phyloP scores from a whole-genome alignment of 2,797 vertebrate species.

The Caiman crocodilus region DNA sequence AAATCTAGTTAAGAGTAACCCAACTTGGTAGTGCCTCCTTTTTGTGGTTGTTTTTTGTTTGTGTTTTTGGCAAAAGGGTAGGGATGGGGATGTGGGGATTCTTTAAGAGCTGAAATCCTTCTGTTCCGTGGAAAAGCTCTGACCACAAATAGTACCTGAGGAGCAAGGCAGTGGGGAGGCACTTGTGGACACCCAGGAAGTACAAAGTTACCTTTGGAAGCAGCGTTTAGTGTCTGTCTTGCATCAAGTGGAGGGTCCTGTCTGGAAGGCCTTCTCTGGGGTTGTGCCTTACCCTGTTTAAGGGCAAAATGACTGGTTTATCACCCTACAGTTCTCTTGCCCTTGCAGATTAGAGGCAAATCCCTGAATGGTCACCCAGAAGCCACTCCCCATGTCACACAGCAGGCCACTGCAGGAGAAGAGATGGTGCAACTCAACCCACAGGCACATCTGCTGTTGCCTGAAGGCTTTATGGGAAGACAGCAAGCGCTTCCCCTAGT shows the following conservation, averaged over 20 bases:
- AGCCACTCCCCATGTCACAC: not conserved
- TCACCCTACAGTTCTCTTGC: not conserved
- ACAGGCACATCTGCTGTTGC: slow-evolving; percentile 29
- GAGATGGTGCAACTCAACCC: not conserved
- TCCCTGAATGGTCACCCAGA: not conserved
- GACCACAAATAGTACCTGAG: not conserved
- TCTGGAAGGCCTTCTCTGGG: not conserved
- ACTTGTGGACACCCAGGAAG: not conserved
- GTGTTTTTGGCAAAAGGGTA: not conserved
- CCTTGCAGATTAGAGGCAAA: slow-evolving; percentile 39
- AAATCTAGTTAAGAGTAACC: not conserved
- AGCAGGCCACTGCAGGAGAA: not conserved
- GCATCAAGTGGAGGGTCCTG: not conserved
- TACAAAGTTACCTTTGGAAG: not conserved
- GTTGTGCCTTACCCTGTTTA: not conserved
- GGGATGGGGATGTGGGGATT: not conserved
- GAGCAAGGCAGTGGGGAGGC: not conserved
- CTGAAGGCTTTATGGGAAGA: slow-evolving; percentile 51
- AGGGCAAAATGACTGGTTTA: not conserved
- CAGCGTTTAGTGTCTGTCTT: not conserved
- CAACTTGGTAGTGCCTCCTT: not conserved
- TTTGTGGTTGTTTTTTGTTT: too few relatives aligned
- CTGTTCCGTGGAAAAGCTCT: not conserved
- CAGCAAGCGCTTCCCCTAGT: not conserved
- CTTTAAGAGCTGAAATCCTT: not conserved